Percentiles rank a stretch among this genome's conserved stretches.
These are phyloP conservation scores for Accipiter virgatus DNA, from an alignment of 2,113 vertebrate species.

Conservation along the genomic window DNA sequence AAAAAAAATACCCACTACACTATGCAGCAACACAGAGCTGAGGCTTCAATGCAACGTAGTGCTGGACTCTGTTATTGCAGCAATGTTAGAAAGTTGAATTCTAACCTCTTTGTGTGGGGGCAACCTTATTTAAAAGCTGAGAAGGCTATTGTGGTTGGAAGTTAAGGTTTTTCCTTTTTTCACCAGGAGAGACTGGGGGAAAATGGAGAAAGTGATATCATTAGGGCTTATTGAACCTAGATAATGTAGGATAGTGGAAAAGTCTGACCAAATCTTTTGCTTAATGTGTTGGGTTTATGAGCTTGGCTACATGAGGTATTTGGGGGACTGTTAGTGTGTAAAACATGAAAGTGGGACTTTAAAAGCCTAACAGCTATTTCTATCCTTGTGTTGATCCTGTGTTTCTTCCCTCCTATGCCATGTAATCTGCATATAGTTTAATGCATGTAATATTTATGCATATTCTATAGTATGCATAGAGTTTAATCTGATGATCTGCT, in stretches of 20 bases:
- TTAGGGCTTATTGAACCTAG: neutral
- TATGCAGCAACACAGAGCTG: neutral
- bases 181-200: neutral
- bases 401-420: neutral
- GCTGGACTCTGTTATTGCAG: neutral
- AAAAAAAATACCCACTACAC: neutral
- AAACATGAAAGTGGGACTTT: neutral
- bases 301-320: neutral
- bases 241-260: neutral
- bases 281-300: neutral
- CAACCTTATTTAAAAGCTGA: neutral
- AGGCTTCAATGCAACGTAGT: accelerated
- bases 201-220: neutral
- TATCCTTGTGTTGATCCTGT: neutral
- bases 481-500: neutral
- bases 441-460: neutral
- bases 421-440: neutral
- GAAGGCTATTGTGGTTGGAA: neutral
- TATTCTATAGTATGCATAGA: neutral
- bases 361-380: neutral
- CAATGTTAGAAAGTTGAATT: neutral
- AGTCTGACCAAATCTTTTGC: neutral
- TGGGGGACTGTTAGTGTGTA: neutral
- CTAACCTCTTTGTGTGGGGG: neutral
- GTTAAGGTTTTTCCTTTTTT: neutral